phyloP scores from a whole-genome alignment of 1,140 invertebrate genomes.

The Drosophila sturtevanti region DNA sequence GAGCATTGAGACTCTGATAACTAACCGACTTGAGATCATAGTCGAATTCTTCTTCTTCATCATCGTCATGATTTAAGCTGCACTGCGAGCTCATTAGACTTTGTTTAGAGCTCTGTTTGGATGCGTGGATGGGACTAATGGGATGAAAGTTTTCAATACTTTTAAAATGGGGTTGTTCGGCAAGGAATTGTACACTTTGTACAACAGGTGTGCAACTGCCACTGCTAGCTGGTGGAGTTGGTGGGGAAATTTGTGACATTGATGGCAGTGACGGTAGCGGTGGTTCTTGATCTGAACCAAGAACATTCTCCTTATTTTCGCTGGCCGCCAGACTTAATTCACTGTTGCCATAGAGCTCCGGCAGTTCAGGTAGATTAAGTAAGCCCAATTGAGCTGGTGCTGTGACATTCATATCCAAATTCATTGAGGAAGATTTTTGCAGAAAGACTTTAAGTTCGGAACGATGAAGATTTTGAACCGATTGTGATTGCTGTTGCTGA shows the following conservation, averaged over 20 bases:
- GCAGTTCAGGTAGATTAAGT: conserved; percentile 63
- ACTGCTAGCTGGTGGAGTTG: neutral
- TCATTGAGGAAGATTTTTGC: conserved; percentile 74
- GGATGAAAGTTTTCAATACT: conserved; percentile 65
- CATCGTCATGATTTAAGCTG: conserved; percentile 21
- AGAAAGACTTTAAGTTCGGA: conserved; percentile 73
- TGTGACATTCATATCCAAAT: conserved; percentile 60
- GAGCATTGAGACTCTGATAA: conserved; percentile 75
- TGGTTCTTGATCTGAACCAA: neutral
- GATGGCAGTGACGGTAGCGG: neutral
- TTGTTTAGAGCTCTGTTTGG: conserved; percentile 47
- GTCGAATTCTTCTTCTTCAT: conserved; percentile 59
- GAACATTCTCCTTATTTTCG: conserved; percentile 55
- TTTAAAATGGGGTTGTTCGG: conserved; percentile 59
- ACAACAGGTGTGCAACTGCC: conserved; percentile 4
- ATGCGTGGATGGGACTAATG: conserved; percentile 25
- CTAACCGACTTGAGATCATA: conserved; percentile 81
- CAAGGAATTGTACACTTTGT: conserved; percentile 44
- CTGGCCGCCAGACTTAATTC: conserved; percentile 58
- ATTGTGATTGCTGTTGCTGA: conserved; percentile 68
- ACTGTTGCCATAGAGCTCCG: conserved; percentile 67
- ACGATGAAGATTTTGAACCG: conserved; percentile 76
- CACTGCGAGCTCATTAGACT: conserved; percentile 47
- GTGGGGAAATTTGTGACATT: neutral
- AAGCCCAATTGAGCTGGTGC: conserved; percentile 37